Conservation (phyloP, 2,888 invertebrate genomes). For the Athalia circularis region DNA sequence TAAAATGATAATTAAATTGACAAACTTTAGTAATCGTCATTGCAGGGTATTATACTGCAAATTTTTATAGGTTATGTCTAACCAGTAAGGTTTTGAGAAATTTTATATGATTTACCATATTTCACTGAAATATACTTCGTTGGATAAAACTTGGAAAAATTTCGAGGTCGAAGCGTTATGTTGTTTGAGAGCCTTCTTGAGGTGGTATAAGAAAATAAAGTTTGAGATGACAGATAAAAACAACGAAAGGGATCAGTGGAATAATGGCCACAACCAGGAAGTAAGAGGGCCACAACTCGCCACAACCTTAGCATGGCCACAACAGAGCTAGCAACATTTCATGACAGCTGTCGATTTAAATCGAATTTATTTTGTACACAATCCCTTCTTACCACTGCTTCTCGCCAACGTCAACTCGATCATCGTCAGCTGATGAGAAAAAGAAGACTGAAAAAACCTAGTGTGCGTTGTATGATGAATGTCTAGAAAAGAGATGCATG, state of each 20-base stretch:
- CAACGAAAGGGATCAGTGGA: too few species aligned
- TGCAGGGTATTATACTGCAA: not conserved
- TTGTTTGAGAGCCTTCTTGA: too few species aligned
- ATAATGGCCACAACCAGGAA: too few species aligned
- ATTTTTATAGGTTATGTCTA: slow-evolving; percentile 29
- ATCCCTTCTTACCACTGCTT: not conserved
- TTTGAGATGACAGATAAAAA: too few species aligned
- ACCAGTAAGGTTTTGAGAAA: not conserved
- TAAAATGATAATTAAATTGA: too few species aligned
- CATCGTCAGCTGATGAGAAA: slow-evolving; percentile 25
- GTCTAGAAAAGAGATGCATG: not conserved
- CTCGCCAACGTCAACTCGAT: slow-evolving; percentile 35
- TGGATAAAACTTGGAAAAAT: not conserved
- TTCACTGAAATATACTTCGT: not conserved
- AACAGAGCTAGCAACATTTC: not conserved
- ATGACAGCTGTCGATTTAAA: slow-evolving; percentile 23
- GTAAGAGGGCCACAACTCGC: too few species aligned
- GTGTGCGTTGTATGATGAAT: not conserved
- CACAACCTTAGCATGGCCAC: too few species aligned
- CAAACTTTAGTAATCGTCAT: not conserved
- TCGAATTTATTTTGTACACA: not conserved
- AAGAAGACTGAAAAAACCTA: not conserved
- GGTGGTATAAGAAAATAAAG: too few species aligned
- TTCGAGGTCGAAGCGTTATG: not conserved
- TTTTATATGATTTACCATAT: slow-evolving; percentile 21